phyloP scores from a whole-genome alignment of 2,888 invertebrate genomes.

The Agrochola circellaris region DNA sequence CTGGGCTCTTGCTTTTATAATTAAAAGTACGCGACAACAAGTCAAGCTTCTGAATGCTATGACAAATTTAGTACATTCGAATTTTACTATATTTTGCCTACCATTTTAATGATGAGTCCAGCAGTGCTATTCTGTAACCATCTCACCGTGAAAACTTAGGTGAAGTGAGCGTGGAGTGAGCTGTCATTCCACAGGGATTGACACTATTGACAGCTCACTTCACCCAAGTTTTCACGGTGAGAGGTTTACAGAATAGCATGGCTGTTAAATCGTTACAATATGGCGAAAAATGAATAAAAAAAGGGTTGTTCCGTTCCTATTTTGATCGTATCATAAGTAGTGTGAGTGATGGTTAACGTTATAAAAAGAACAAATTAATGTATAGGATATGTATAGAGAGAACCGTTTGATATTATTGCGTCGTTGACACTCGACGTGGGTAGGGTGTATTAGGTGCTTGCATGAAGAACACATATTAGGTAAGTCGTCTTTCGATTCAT shows the following conservation, averaged over 20 bases:
- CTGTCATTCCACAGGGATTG: too few species aligned
- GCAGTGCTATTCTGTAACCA: too few species aligned
- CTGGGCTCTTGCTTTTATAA: too few species aligned
- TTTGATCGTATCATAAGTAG: slow-evolving; percentile 14
- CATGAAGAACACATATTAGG: neutral
- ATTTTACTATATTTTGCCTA: neutral
- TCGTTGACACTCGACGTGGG: neutral
- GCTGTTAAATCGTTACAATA: neutral
- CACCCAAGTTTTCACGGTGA: too few species aligned
- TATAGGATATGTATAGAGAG: slow-evolving; percentile 4
- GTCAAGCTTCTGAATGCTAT: neutral
- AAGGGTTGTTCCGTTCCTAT: neutral
- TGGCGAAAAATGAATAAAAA: neutral
- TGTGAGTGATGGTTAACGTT: neutral
- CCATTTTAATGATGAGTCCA: neutral
- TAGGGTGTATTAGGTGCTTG: slow-evolving; percentile 1
- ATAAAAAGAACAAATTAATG: slow-evolving; percentile 35
- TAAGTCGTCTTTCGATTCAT: neutral
- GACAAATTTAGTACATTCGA: neutral
- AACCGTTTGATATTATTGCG: slow-evolving; percentile 35
- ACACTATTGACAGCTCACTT: too few species aligned
- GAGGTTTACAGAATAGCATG: too few species aligned
- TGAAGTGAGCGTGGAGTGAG: too few species aligned
- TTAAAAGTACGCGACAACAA: too few species aligned
- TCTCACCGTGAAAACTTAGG: too few species aligned